Base-by-base conservation (phyloP, 2,888 invertebrate species). In the Drosophila aldrichi region DNA sequence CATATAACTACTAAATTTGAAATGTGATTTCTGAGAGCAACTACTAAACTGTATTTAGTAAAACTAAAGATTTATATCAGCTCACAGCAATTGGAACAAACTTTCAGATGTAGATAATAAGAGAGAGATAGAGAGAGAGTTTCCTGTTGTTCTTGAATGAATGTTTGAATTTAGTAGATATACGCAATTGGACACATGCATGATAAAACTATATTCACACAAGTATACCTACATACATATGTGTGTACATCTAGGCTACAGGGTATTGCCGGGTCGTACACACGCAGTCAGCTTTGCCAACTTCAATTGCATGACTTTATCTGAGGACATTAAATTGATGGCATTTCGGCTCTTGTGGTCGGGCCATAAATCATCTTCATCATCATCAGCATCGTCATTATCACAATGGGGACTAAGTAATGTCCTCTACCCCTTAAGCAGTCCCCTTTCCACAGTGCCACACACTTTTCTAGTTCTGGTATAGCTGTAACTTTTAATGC, bases 401-500 rank as follows among this genome's bases (percentile, higher is more conserved):
- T 38, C 64, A 59, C 74, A 64, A 44, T 40, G 32, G 46, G 54
- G 64, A 64, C 58, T 61, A 46, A 78, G 58, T 49, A 51, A 12
- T 57, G 68, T 9, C 54, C 38, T 18, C 32, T 10, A 51, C 52
- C 48, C 46, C 38, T 16, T 18, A 4, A 20, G 3, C 18, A 22
- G 16, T 20, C n/a, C 22, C 12, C 16, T 18, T 18, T 20, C 32
- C 32, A 10, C 32, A 9, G 1, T 8, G 3, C 1, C 41, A 29
- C 48, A 16, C 20, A 10, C 10, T 2, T 10, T 18, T 16, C 32
- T 16, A 9, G n/a, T 40, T 25, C 25, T 6, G 22, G 3, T 29
- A 55, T 18, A 16, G 51, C 43, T 40, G 46, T 68, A 83, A 87
- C 75, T 83, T 87, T 75, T 70, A 81, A 87, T 83, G 87, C 79